Percentiles rank a stretch among this genome's conserved stretches.
These are phyloP conservation scores for Tyrannus savana DNA, from an alignment of 2,113 vertebrate species.

Conservation along the genomic window DNA sequence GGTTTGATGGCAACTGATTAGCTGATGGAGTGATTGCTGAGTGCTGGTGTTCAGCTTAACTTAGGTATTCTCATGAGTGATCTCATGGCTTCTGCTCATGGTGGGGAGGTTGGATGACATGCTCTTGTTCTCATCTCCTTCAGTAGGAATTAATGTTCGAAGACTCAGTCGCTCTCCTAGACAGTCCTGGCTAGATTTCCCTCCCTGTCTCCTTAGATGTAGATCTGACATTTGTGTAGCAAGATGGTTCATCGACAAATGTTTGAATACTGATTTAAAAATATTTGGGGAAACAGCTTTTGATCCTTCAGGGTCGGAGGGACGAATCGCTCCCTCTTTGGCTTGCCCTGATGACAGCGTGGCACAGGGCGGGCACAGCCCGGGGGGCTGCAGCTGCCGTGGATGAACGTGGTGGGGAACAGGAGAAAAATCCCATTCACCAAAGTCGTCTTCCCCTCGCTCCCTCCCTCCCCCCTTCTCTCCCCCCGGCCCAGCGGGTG, in stretches of 20 bases:
- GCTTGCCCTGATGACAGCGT: not conserved
- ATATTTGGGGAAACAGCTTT: slow-evolving; percentile 23
- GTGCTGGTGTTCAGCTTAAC: not conserved
- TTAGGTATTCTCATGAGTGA: not conserved
- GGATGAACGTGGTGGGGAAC: not conserved
- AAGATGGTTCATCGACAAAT: not conserved
- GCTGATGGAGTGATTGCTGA: not conserved
- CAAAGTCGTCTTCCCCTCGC: not conserved
- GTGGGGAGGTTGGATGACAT: not conserved
- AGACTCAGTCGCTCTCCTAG: not conserved
- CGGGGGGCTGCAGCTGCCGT: not conserved
- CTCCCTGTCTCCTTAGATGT: not conserved
- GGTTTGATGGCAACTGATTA: not conserved
- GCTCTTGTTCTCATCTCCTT: not conserved
- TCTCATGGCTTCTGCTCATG: not conserved
- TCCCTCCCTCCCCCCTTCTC: not conserved
- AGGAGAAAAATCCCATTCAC: not conserved
- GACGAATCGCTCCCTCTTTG: not conserved
- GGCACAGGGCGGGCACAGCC: not conserved
- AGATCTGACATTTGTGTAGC: not conserved
- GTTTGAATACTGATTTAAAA: slow-evolving; percentile 17
- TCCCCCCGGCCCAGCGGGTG: not conserved
- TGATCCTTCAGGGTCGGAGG: not conserved
- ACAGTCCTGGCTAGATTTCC: not conserved
- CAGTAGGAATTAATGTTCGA: not conserved